A percentile compares a stretch with the other conserved stretches of the same genome.
Conservation (phyloP, 2,113 vertebrate species). For the Poeciliopsis retropinna region DNA sequence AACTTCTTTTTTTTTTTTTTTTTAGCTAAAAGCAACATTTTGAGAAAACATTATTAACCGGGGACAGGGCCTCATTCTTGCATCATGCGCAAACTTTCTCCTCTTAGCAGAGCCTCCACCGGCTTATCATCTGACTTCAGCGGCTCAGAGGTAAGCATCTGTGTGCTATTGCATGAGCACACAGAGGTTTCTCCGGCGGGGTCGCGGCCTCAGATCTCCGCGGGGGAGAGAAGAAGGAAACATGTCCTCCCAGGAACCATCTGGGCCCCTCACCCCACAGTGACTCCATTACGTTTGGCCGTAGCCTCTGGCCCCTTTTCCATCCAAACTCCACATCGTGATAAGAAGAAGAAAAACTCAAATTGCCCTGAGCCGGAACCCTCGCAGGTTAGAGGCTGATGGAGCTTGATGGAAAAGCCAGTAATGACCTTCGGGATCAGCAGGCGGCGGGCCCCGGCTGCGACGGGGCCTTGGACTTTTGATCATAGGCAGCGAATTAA, state of each 20-base stretch:
- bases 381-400: constrained; percentile 33
- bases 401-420: constrained; percentile 55
- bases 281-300: constrained; percentile 33
- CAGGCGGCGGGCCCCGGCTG: neutral
- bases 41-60: neutral
- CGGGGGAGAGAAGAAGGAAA: constrained; percentile 14
- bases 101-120: neutral
- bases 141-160: neutral
- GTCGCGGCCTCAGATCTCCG: constrained; percentile 16
- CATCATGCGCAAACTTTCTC: neutral
- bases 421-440: constrained; percentile 52
- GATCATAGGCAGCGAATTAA: constrained; percentile 12
- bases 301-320: constrained; percentile 40
- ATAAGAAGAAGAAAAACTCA: constrained; percentile 4
- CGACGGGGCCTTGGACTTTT: constrained; percentile 4
- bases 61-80: neutral
- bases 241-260: constrained; percentile 25
- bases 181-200: neutral
- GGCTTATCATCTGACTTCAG: neutral
- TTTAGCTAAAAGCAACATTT: neutral
- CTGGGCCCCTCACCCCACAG: constrained; percentile 28
- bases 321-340: constrained; percentile 29
- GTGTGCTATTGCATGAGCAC: neutral
- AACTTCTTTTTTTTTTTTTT: neutral
- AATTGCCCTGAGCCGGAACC: neutral